A percentile compares a stretch with the other conserved stretches of the same genome.
Conservation (phyloP, 2,113 vertebrate genomes). For the Scomber colias region DNA sequence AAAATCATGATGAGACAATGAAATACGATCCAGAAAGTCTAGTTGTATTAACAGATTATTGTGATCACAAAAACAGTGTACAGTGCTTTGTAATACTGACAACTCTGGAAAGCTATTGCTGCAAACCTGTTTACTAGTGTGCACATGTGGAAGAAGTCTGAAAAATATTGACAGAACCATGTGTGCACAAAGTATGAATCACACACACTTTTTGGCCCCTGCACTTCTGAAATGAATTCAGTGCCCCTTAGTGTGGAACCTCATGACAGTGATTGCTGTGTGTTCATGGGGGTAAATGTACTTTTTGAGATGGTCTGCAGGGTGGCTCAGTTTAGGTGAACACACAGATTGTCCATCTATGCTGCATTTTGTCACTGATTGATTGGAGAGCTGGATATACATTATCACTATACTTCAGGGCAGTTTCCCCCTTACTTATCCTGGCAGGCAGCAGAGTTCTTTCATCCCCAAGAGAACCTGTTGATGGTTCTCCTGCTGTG, state of each 20-base stretch:
- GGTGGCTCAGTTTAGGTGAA: background rate
- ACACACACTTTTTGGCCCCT: too few relatives aligned
- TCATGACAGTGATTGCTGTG: conserved; percentile 33
- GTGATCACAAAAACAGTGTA: too few relatives aligned
- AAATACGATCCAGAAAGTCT: too few relatives aligned
- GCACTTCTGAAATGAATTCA: too few relatives aligned
- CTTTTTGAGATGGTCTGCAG: conserved; percentile 1
- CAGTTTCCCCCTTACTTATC: conserved; percentile 14
- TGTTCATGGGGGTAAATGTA: conserved; percentile 16
- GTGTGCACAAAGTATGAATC: too few relatives aligned
- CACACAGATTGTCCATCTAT: background rate
- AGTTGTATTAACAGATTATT: too few relatives aligned
- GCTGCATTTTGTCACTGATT: conserved; percentile 10
- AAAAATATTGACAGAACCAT: too few relatives aligned
- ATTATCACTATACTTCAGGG: background rate
- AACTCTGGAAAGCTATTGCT: too few relatives aligned
- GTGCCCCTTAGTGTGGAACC: conserved; percentile 2
- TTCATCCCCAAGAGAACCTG: conserved; percentile 2
- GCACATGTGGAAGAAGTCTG: too few relatives aligned
- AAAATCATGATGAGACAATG: too few relatives aligned
- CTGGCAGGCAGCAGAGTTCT: background rate
- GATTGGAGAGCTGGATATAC: conserved; percentile 15
- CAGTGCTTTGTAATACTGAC: too few relatives aligned
- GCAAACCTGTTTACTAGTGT: too few relatives aligned
- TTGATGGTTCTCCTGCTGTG: conserved; percentile 7